Evolutionary conservation across 2,888 invertebrate species (phyloP).

Genomic region (Lithosia quadra): DNA sequence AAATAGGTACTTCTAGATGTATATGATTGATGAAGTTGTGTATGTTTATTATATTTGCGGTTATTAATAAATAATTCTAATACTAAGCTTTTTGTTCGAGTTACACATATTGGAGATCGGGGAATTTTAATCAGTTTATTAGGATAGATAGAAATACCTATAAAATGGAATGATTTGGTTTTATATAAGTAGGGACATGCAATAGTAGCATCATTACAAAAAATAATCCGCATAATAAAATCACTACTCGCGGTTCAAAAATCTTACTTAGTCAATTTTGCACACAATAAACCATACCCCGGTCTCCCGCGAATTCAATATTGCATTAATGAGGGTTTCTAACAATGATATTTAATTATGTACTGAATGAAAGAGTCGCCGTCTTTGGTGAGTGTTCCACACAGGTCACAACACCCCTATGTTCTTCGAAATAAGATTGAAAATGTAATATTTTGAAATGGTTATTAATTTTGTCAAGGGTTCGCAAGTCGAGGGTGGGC

Average conservation of each 20-base stretch:
- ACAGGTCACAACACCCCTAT: slow-evolving; percentile 32
- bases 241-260: slow-evolving; percentile 48
- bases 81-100: too few relatives aligned
- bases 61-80: neutral
- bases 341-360: slow-evolving; percentile 85
- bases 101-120: too few relatives aligned
- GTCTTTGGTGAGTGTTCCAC: slow-evolving; percentile 38
- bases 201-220: neutral
- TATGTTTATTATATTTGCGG: neutral
- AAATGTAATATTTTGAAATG: slow-evolving; percentile 38
- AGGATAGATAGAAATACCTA: too few relatives aligned
- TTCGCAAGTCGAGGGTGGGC: slow-evolving; percentile 58
- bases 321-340: slow-evolving; percentile 81
- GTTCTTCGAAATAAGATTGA: slow-evolving; percentile 49
- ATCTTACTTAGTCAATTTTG: slow-evolving; percentile 74
- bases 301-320: slow-evolving; percentile 73
- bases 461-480: slow-evolving; percentile 41
- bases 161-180: too few relatives aligned
- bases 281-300: slow-evolving; percentile 79
- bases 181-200: too few relatives aligned
- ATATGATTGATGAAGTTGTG: neutral
- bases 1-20: neutral
- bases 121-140: too few relatives aligned
- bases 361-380: slow-evolving; percentile 72
- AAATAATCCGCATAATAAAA: slow-evolving; percentile 34